phyloP scores from a whole-genome alignment of 2,888 invertebrate species.

The Calameuta idolon region DNA sequence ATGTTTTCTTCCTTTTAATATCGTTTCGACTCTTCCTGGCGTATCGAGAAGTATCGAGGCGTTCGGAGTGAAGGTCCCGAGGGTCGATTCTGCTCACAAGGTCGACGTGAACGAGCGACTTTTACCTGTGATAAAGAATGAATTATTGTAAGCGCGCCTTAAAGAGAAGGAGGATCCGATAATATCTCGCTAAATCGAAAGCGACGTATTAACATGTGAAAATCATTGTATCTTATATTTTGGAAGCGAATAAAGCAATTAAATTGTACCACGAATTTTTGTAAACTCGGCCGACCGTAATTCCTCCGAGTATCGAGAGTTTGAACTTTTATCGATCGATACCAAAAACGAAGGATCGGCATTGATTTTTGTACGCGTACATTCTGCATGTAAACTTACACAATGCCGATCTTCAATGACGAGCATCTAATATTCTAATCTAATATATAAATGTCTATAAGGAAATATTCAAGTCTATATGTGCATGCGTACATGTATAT shows the following conservation, averaged over 20 bases:
- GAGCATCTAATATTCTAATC: not conserved
- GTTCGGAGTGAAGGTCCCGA: not conserved
- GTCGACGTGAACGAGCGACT: conserved; percentile 6
- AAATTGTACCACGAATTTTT: conserved; percentile 30
- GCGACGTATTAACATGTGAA: not conserved
- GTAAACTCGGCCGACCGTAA: not conserved
- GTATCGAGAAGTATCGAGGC: not conserved
- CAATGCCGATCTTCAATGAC: not conserved
- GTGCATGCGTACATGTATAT: conserved; percentile 8
- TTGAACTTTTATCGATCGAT: not conserved
- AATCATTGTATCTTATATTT: conserved; percentile 11
- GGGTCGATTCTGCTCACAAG: not conserved
- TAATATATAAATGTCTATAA: not conserved
- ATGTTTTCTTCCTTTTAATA: not conserved
- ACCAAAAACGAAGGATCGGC: not conserved
- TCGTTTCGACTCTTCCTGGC: not conserved
- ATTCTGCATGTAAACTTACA: not conserved
- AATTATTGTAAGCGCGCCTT: conserved; percentile 10
- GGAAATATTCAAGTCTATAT: not conserved
- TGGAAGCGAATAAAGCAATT: conserved; percentile 40
- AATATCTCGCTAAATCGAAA: not conserved
- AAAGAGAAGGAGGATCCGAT: not conserved
- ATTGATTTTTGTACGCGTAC: too few species aligned
- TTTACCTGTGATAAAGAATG: conserved; percentile 12
- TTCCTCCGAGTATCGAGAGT: not conserved